These are phyloP conservation scores for Latrodectus hesperus DNA, from an alignment of 2,888 invertebrate genomes.

Conservation along the genomic window DNA sequence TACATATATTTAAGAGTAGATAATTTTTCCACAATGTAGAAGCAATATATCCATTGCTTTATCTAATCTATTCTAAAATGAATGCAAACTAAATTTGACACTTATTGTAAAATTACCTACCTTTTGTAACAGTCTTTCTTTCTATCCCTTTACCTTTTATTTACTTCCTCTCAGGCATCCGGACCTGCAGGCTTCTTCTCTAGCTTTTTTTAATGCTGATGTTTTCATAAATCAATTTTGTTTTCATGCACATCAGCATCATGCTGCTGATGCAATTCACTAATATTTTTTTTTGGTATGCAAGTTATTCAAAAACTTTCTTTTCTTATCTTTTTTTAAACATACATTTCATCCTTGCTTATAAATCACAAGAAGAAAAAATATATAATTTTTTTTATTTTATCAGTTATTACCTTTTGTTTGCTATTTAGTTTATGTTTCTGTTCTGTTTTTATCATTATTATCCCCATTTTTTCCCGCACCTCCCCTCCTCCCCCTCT, in stretches of 20 bases:
- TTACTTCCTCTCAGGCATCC: slow-evolving; percentile 61
- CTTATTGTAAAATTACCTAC: neutral
- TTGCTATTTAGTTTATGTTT: slow-evolving; percentile 15
- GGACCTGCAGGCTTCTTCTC: slow-evolving; percentile 73
- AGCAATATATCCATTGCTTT: too few species aligned
- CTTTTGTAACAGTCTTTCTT: neutral
- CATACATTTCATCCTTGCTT: slow-evolving; percentile 1
- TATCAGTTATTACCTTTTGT: slow-evolving; percentile 6
- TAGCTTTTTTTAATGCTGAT: slow-evolving; percentile 72
- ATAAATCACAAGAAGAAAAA: neutral
- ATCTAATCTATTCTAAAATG: neutral
- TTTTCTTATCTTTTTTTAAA: slow-evolving; percentile 10
- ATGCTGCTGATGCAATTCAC: slow-evolving; percentile 25
- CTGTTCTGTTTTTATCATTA: slow-evolving; percentile 20
- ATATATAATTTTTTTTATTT: neutral
- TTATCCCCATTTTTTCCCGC: slow-evolving; percentile 8
- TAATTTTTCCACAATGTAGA: too few species aligned
- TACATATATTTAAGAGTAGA: too few species aligned
- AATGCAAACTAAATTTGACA: neutral
- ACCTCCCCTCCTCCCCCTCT: neutral
- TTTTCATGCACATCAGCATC: slow-evolving; percentile 45
- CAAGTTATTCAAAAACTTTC: slow-evolving; percentile 49
- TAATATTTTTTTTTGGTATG: slow-evolving; percentile 21
- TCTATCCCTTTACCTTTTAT: slow-evolving; percentile 1
- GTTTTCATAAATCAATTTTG: slow-evolving; percentile 58